Conservation (phyloP, 1,140 invertebrate genomes). For the Aphis craccivora region DNA sequence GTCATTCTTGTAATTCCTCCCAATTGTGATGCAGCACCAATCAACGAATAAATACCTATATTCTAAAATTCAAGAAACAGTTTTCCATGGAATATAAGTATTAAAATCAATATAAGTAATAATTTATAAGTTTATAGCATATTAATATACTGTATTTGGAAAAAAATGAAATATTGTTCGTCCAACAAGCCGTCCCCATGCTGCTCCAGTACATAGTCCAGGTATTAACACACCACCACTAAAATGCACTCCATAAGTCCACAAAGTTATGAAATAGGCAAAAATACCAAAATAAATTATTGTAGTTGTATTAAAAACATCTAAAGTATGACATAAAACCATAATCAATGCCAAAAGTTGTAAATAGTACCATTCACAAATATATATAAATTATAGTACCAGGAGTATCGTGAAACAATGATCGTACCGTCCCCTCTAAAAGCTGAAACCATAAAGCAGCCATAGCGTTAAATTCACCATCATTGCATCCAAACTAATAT, state of each 20-base stretch:
- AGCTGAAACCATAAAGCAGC: slow-evolving; percentile 97
- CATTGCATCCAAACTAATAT: slow-evolving; percentile 83
- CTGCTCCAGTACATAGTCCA: slow-evolving; percentile 90
- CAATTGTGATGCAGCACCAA: slow-evolving; percentile 96
- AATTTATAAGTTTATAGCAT: slow-evolving; percentile 70
- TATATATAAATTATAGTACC: slow-evolving; percentile 64
- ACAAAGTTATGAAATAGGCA: slow-evolving; percentile 82
- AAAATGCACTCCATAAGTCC: slow-evolving; percentile 94
- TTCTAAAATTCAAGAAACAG: slow-evolving; percentile 72
- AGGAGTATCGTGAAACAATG: slow-evolving; percentile 88
- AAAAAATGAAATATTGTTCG: slow-evolving; percentile 58
- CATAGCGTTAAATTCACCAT: slow-evolving; percentile 90
- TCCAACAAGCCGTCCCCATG: slow-evolving; percentile 92
- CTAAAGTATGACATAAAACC: background rate
- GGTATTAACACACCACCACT: slow-evolving; percentile 98
- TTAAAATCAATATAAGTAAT: slow-evolving; percentile 68
- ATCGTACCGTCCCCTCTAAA: slow-evolving; percentile 90
- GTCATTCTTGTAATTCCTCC: slow-evolving; percentile 98
- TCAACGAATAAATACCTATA: slow-evolving; percentile 94
- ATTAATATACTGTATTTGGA: slow-evolving; percentile 71
- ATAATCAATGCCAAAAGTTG: background rate
- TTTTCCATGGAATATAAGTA: slow-evolving; percentile 65
- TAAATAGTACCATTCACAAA: slow-evolving; percentile 67
- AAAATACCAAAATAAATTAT: slow-evolving; percentile 81
- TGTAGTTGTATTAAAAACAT: slow-evolving; percentile 76